These are phyloP conservation scores for Rhegmatorhina hoffmannsi DNA, from an alignment of 2,113 vertebrate species.

Conservation along the genomic window DNA sequence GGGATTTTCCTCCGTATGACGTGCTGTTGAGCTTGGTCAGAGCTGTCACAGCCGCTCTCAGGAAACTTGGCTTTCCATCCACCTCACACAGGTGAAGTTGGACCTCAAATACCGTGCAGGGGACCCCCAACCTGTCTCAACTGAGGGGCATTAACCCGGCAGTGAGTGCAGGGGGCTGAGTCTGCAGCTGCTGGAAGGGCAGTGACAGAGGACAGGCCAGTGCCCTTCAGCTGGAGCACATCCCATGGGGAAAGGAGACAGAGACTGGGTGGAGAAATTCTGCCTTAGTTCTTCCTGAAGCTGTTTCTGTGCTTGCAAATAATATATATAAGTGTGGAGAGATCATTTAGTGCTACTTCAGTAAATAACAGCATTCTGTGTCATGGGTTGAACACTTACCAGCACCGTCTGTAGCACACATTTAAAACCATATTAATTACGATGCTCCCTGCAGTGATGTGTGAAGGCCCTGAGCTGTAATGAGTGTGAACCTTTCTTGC, in stretches of 20 bases:
- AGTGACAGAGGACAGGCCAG: neutral
- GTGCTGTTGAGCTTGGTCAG: neutral
- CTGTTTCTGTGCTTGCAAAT: neutral
- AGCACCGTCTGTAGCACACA: neutral
- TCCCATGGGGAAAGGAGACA: neutral
- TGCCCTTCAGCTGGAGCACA: neutral
- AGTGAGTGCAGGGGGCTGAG: neutral
- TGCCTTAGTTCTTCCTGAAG: neutral
- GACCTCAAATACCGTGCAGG: neutral
- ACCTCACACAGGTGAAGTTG: neutral
- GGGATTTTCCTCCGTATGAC: accelerated
- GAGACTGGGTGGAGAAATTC: neutral
- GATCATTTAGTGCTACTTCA: neutral
- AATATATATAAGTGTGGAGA: neutral
- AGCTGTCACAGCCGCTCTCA: neutral
- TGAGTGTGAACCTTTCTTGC: neutral
- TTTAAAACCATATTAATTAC: neutral
- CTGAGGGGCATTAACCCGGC: neutral
- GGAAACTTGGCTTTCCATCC: neutral
- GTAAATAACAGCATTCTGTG: neutral
- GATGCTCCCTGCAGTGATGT: neutral
- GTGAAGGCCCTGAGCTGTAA: neutral
- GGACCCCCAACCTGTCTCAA: too few species aligned
- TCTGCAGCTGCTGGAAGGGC: neutral
- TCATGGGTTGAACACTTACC: neutral